A percentile compares a stretch with the other conserved stretches of the same genome.
These are phyloP conservation scores for Drosophila serrata DNA, from an alignment of 1,140 invertebrate genomes.

Conservation along the genomic window DNA sequence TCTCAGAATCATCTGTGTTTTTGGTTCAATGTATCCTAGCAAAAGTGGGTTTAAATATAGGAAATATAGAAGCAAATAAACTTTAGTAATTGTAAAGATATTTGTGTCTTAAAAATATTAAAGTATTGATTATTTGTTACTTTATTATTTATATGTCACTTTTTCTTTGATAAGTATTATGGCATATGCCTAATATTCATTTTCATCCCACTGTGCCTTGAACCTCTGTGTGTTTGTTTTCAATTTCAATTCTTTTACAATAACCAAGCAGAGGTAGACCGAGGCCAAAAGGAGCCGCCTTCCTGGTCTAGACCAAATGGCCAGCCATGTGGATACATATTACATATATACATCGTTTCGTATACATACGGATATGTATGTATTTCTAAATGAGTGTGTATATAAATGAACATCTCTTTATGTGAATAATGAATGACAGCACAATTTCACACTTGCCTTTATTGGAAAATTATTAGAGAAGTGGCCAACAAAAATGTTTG, in stretches of 20 bases:
- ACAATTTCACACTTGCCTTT: slow-evolving; percentile 53
- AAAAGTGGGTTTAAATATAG: background rate
- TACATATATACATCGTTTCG: background rate
- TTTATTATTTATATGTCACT: background rate
- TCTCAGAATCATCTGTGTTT: slow-evolving; percentile 41
- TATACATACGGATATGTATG: background rate
- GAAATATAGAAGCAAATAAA: background rate
- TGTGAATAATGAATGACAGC: slow-evolving; percentile 39
- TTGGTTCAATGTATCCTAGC: slow-evolving; percentile 16
- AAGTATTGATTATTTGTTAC: background rate
- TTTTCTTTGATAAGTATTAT: background rate
- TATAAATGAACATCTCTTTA: background rate
- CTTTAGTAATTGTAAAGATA: too few species aligned
- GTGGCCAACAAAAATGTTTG: background rate
- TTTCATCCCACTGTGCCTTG: slow-evolving; percentile 6
- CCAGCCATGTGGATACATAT: slow-evolving; percentile 13
- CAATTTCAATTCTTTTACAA: slow-evolving; percentile 55
- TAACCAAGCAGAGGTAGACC: slow-evolving; percentile 15
- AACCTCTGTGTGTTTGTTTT: slow-evolving; percentile 43
- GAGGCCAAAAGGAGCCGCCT: slow-evolving; percentile 13
- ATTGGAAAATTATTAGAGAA: slow-evolving; percentile 47
- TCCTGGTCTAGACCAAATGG: slow-evolving; percentile 24
- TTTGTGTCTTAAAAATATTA: background rate
- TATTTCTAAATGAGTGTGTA: background rate
- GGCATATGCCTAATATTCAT: background rate